A percentile compares a stretch with the other conserved stretches of the same genome.
These are phyloP conservation scores for Tenualosa ilisha DNA, from an alignment of 2,797 vertebrate species.

Conservation along the genomic window DNA sequence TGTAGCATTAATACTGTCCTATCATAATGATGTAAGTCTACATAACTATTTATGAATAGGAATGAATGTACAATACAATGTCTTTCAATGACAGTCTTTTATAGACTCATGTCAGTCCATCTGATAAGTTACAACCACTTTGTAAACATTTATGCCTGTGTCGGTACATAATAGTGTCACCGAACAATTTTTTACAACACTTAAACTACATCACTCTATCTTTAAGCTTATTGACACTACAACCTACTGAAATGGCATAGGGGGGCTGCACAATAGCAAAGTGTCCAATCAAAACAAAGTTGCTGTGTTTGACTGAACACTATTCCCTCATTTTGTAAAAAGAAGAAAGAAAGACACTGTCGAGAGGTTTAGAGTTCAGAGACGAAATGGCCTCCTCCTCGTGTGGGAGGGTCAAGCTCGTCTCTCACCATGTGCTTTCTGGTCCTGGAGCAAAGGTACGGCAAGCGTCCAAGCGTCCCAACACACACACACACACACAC, in stretches of 20 bases:
- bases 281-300: neutral
- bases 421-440: neutral
- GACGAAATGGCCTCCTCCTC: neutral
- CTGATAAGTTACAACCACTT: neutral
- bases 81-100: too few species aligned
- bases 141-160: neutral
- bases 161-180: neutral
- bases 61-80: too few species aligned
- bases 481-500: constrained; percentile 16
- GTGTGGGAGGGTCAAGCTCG: neutral
- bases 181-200: neutral
- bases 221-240: too few species aligned
- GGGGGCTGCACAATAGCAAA: neutral
- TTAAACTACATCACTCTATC: too few species aligned
- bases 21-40: neutral
- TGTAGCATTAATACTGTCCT: neutral
- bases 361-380: neutral
- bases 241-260: too few species aligned
- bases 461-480: neutral
- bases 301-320: neutral
- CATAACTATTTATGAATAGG: too few species aligned
- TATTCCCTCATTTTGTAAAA: neutral
- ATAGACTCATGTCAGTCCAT: neutral
- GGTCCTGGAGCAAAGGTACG: neutral
- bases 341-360: neutral